Percentiles rank a stretch among this genome's conserved stretches.
Evolutionary conservation across 2,888 invertebrate genomes (phyloP).

Genomic region (Philaethria dido): DNA sequence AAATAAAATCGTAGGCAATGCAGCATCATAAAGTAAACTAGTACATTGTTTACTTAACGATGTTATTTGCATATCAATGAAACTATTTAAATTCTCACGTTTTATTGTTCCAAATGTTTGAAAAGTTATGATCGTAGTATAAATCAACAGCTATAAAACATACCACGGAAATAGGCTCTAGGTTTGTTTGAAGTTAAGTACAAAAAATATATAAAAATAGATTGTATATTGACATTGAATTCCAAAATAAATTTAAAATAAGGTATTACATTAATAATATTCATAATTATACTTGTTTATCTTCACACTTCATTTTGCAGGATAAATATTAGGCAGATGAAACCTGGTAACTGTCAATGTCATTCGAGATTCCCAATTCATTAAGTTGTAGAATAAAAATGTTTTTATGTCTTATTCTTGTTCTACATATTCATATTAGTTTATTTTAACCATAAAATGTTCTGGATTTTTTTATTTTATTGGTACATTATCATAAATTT

Average conservation of each 20-base stretch:
- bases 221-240: too few relatives aligned
- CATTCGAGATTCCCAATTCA: too few relatives aligned
- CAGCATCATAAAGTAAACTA: conserved; percentile 52
- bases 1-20: conserved; percentile 50
- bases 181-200: background rate
- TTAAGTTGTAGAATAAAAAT: background rate
- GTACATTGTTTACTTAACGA: conserved; percentile 54
- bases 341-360: too few relatives aligned
- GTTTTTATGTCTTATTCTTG: background rate
- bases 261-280: too few relatives aligned
- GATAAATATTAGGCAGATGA: too few relatives aligned
- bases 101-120: conserved; percentile 37
- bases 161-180: background rate
- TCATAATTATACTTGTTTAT: background rate
- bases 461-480: background rate
- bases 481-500: background rate
- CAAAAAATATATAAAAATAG: too few relatives aligned
- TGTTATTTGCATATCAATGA: conserved; percentile 55
- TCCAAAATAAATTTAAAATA: too few relatives aligned
- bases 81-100: conserved; percentile 37
- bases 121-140: conserved; percentile 13
- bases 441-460: background rate
- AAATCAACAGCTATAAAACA: conserved; percentile 15
- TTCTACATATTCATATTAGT: background rate
- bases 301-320: background rate